Evolutionary conservation across 2,113 vertebrate genomes (phyloP).

Genomic region (Sigmodon hispidus): DNA sequence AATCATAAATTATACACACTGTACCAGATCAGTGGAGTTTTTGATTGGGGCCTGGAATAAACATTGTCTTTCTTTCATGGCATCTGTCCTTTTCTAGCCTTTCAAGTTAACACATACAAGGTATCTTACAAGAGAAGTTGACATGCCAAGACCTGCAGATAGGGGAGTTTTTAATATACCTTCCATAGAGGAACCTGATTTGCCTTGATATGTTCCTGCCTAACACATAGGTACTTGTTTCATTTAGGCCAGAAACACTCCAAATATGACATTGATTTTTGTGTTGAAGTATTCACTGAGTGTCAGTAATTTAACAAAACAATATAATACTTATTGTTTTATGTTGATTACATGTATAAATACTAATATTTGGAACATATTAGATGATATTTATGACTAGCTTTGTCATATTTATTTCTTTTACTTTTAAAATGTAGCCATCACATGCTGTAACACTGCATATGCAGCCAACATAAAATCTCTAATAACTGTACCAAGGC

Average conservation of each 20-base stretch:
- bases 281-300: not conserved
- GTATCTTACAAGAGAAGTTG: not conserved
- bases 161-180: not conserved
- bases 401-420: not conserved
- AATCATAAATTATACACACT: not conserved
- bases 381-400: not conserved
- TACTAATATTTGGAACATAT: not conserved
- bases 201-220: not conserved
- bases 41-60: not conserved
- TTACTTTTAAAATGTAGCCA: not conserved
- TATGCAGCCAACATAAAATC: not conserved
- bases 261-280: not conserved
- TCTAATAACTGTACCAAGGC: not conserved
- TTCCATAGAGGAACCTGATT: not conserved
- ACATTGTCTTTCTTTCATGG: not conserved
- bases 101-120: not conserved
- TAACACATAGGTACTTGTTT: fast-evolving
- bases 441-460: not conserved
- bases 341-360: not conserved
- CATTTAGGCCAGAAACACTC: not conserved
- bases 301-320: not conserved
- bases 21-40: not conserved
- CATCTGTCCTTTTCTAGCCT: not conserved
- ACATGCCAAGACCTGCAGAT: not conserved
- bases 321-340: not conserved